Conservation (phyloP, 1,140 invertebrate species). For the Brachionus plicatilis region DNA sequence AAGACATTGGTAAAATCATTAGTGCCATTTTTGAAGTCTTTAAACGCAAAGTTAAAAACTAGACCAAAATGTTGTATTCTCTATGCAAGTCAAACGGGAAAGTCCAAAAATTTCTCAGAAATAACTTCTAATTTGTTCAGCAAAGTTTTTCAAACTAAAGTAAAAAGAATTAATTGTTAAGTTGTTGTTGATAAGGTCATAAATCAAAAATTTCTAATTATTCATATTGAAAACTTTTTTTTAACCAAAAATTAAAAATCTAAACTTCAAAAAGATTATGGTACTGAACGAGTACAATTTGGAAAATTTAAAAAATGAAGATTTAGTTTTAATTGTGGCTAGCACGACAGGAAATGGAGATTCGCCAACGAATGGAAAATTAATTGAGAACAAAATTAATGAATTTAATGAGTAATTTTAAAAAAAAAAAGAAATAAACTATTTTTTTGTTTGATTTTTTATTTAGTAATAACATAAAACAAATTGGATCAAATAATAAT, state of each 20-base stretch:
- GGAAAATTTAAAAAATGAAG: constrained; percentile 84
- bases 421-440: no score
- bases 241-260: not conserved
- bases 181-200: not conserved
- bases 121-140: constrained; percentile 81
- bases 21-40: constrained; percentile 90
- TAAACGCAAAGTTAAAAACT: constrained; percentile 80
- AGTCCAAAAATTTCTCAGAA: constrained; percentile 85
- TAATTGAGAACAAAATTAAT: constrained; percentile 38
- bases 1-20: constrained; percentile 69
- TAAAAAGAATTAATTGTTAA: constrained; percentile 51
- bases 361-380: constrained; percentile 90
- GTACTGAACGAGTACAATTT: constrained; percentile 89
- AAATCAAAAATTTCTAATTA: no score
- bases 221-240: no score
- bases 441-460: no score
- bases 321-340: constrained; percentile 78
- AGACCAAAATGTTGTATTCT: constrained; percentile 86
- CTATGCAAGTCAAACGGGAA: constrained; percentile 89
- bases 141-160: constrained; percentile 87
- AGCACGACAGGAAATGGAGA: constrained; percentile 94
- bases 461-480: not conserved
- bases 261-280: constrained; percentile 66
- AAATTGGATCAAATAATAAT: constrained; percentile 40
- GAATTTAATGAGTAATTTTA: not conserved